Evolutionary conservation across 1,140 invertebrate genomes (phyloP).

Genomic region (Trichonephila clavata): DNA sequence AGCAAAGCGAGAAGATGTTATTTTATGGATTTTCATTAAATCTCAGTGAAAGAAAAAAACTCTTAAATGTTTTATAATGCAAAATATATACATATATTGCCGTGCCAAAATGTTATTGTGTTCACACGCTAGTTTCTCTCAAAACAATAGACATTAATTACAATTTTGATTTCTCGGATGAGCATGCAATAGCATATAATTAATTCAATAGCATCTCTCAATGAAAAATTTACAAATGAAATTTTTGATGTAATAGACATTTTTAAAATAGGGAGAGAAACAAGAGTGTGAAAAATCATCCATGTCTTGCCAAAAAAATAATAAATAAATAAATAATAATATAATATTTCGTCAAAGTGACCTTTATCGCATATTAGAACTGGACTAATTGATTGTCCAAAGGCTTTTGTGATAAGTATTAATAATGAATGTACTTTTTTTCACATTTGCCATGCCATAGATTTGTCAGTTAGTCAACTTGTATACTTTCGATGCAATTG

Average conservation of each 20-base stretch:
- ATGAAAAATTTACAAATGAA: neutral
- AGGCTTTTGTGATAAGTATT: conserved; percentile 54
- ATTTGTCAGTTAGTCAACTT: neutral
- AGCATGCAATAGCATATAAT: neutral
- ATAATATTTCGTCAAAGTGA: conserved; percentile 42
- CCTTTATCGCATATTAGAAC: conserved; percentile 34
- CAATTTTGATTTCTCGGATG: neutral
- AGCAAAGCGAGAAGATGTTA: neutral
- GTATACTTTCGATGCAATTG: neutral
- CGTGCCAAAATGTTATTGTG: conserved; percentile 40
- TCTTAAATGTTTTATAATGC: conserved; percentile 21
- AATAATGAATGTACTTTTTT: neutral
- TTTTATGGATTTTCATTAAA: neutral
- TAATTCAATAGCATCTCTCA: neutral
- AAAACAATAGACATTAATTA: neutral
- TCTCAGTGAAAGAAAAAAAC: neutral
- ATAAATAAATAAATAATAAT: neutral
- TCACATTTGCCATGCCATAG: conserved; percentile 3
- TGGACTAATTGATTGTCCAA: neutral
- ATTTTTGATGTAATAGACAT: neutral
- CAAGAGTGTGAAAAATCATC: conserved; percentile 40
- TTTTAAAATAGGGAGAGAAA: conserved; percentile 10
- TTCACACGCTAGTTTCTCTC: conserved; percentile 27
- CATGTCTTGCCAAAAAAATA: conserved; percentile 49
- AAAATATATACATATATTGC: conserved; percentile 36